Conservation (phyloP, 2,888 invertebrate genomes). For the Synanthedon tipuliformis region DNA sequence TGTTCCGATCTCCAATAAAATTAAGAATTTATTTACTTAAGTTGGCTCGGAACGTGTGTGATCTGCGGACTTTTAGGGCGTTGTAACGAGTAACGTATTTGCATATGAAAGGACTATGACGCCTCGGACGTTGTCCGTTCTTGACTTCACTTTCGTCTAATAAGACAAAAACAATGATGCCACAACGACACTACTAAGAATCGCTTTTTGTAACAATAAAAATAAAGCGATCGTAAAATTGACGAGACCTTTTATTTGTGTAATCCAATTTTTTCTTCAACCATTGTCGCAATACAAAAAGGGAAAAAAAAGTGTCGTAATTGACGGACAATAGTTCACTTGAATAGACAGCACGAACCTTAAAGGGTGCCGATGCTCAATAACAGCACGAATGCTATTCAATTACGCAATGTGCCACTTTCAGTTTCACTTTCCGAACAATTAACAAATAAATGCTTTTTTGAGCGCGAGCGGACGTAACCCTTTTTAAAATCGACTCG, state of each 20-base stretch:
- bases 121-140: constrained; percentile 46
- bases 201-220: constrained; percentile 61
- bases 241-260: constrained; percentile 27
- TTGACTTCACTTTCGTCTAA: constrained; percentile 44
- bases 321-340: constrained; percentile 46
- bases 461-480: too few relatives aligned
- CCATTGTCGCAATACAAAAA: constrained; percentile 19
- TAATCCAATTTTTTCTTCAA: constrained; percentile 35
- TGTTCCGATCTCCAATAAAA: not conserved
- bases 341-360: constrained; percentile 22
- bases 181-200: constrained; percentile 32
- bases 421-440: constrained; percentile 8
- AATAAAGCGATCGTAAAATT: constrained; percentile 4
- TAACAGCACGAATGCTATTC: constrained; percentile 2
- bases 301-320: constrained; percentile 38
- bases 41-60: constrained; percentile 44
- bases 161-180: constrained; percentile 40
- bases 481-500: too few relatives aligned
- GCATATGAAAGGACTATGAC: constrained; percentile 53
- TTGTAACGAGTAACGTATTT: constrained; percentile 60
- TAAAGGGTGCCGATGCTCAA: constrained; percentile 29
- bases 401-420: constrained; percentile 8
- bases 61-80: constrained; percentile 35
- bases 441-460: not conserved
- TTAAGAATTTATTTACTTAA: constrained; percentile 25